Evolutionary conservation across 2,888 invertebrate species (phyloP).

Genomic region (Scaptomyza parva): DNA sequence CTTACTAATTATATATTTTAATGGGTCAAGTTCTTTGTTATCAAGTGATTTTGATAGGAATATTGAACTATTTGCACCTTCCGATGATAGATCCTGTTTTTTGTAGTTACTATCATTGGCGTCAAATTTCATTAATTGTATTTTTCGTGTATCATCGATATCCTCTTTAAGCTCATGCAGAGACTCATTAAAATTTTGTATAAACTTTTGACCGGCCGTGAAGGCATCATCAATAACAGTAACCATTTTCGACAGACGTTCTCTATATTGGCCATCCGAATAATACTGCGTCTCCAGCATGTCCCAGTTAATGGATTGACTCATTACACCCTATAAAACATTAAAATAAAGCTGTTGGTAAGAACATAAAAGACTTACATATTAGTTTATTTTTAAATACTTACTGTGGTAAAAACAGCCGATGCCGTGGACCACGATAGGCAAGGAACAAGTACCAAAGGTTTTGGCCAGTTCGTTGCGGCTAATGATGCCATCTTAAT

Average conservation of each 20-base stretch:
- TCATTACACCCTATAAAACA: slow-evolving; percentile 93
- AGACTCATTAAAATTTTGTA: slow-evolving; percentile 87
- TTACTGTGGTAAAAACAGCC: slow-evolving; percentile 95
- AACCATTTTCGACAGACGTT: slow-evolving; percentile 94
- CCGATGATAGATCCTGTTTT: slow-evolving; percentile 13
- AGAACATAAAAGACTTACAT: neutral
- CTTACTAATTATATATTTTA: slow-evolving; percentile 34
- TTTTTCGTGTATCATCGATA: slow-evolving; percentile 77
- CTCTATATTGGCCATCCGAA: slow-evolving; percentile 91
- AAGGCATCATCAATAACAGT: slow-evolving; percentile 91
- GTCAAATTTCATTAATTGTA: slow-evolving; percentile 42
- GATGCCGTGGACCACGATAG: slow-evolving; percentile 99
- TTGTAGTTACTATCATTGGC: slow-evolving; percentile 29
- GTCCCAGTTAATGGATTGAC: slow-evolving; percentile 97
- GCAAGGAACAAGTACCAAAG: slow-evolving; percentile 96
- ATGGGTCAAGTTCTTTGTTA: slow-evolving; percentile 33
- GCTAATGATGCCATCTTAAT: slow-evolving; percentile 98
- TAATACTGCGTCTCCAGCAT: slow-evolving; percentile 94
- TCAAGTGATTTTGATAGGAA: slow-evolving; percentile 59
- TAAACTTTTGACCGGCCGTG: slow-evolving; percentile 91
- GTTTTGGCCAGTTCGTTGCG: slow-evolving; percentile 98
- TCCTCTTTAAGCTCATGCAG: slow-evolving; percentile 85
- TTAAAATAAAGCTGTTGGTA: neutral
- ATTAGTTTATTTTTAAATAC: neutral
- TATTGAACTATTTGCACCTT: slow-evolving; percentile 57